Percentiles rank a stretch among this genome's conserved stretches.
These are phyloP conservation scores for Macroramphosus scolopax DNA, from an alignment of 2,797 vertebrate genomes.

Conservation along the genomic window DNA sequence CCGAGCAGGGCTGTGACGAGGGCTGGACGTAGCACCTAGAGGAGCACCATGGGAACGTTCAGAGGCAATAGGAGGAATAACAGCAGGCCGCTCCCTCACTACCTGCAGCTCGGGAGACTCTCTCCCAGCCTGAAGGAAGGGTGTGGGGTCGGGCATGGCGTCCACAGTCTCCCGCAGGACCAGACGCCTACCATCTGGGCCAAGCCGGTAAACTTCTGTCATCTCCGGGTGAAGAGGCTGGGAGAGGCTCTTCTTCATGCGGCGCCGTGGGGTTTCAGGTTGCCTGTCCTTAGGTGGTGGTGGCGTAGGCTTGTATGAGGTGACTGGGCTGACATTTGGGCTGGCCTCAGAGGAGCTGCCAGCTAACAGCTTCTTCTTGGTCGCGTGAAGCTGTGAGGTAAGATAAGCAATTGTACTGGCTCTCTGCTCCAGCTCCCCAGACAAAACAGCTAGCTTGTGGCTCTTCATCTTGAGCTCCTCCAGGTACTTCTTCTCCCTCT, in stretches of 20 bases:
- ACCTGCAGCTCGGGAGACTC: slow-evolving; percentile 86
- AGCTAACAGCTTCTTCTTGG: slow-evolving; percentile 89
- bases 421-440: slow-evolving; percentile 93
- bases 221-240: slow-evolving; percentile 93
- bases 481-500: slow-evolving; percentile 94
- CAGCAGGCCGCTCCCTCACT: slow-evolving; percentile 85
- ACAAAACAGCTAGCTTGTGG: slow-evolving; percentile 91
- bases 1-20: slow-evolving; percentile 81
- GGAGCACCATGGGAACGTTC: slow-evolving; percentile 73
- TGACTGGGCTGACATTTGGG: slow-evolving; percentile 83
- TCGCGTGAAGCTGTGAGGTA: slow-evolving; percentile 92
- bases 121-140: slow-evolving; percentile 90
- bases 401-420: slow-evolving; percentile 94
- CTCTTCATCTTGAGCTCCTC: slow-evolving; percentile 98
- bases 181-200: slow-evolving; percentile 86
- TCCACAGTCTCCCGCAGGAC: slow-evolving; percentile 87
- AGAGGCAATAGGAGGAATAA: slow-evolving; percentile 90
- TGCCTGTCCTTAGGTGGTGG: slow-evolving; percentile 85
- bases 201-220: slow-evolving; percentile 90
- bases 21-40: slow-evolving; percentile 59
- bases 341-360: slow-evolving; percentile 84
- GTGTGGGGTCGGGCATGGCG: slow-evolving; percentile 96
- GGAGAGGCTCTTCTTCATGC: slow-evolving; percentile 97
- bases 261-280: slow-evolving; percentile 90
- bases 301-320: slow-evolving; percentile 86